These are phyloP conservation scores for Trogon surrucura DNA, from an alignment of 2,113 vertebrate species.

Conservation along the genomic window DNA sequence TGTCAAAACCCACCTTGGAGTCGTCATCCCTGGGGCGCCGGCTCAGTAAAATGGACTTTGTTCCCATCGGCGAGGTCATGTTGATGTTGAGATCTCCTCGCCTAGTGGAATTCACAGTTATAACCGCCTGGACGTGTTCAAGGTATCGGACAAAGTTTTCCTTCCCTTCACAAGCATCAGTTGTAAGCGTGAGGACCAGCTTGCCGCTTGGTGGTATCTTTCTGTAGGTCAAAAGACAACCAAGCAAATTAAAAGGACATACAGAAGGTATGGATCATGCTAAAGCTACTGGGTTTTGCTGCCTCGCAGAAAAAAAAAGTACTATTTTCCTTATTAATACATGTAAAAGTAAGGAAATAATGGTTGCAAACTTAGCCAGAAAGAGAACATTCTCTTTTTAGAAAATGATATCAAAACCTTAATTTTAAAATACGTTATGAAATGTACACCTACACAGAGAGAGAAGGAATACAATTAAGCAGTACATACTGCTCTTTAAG, in stretches of 20 bases:
- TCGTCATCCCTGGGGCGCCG: conserved; percentile 93
- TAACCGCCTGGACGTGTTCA: conserved; percentile 95
- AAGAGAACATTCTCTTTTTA: background rate
- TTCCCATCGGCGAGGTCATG: conserved; percentile 98
- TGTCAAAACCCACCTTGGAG: conserved; percentile 98
- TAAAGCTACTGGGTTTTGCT: background rate
- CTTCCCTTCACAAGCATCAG: conserved; percentile 91
- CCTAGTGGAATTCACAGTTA: conserved; percentile 92
- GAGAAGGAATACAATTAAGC: background rate
- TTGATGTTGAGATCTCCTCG: conserved; percentile 96
- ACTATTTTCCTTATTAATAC: background rate
- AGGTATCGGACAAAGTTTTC: conserved; percentile 98
- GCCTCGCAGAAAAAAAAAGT: background rate
- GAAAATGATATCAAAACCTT: background rate
- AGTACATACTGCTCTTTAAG: background rate
- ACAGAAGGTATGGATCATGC: fast-evolving
- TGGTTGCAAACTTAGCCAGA: background rate
- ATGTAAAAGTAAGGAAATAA: background rate
- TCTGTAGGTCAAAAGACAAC: conserved; percentile 71
- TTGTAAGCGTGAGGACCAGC: conserved; percentile 86
- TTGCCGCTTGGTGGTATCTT: conserved; percentile 89
- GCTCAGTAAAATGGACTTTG: conserved; percentile 96
- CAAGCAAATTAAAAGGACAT: background rate
- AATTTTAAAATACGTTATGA: background rate
- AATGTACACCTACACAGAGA: background rate